Evolutionary conservation across 2,888 invertebrate genomes (phyloP).

Genomic region (Noctua fimbriata): DNA sequence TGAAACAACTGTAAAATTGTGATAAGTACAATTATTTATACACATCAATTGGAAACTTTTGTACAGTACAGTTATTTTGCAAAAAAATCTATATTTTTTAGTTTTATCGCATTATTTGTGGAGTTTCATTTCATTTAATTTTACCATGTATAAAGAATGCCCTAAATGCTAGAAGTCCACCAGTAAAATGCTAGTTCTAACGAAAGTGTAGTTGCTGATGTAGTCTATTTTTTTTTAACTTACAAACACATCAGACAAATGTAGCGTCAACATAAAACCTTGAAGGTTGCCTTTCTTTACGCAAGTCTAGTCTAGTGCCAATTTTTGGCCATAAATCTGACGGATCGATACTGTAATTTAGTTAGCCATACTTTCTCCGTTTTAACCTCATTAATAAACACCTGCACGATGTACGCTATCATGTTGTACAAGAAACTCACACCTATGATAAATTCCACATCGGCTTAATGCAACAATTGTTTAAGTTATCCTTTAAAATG

Average conservation of each 20-base stretch:
- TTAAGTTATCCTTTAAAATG: slow-evolving; percentile 17
- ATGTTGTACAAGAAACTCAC: slow-evolving; percentile 12
- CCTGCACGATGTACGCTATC: not conserved
- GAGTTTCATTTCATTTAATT: not conserved
- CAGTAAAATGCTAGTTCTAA: not conserved
- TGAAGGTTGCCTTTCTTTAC: slow-evolving; percentile 1
- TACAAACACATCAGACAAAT: not conserved
- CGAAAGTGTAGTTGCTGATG: not conserved
- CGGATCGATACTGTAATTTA: slow-evolving; percentile 11
- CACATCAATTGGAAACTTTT: not conserved
- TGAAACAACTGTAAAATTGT: slow-evolving; percentile 1
- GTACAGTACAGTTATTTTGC: not conserved
- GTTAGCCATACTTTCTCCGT: slow-evolving; percentile 15
- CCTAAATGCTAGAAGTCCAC: not conserved
- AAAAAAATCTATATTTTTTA: not conserved
- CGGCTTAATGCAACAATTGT: not conserved
- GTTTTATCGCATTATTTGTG: not conserved
- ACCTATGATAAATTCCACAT: slow-evolving; percentile 2
- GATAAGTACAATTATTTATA: not conserved
- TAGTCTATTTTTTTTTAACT: slow-evolving; percentile 1
- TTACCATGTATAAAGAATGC: not conserved
- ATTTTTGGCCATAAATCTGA: slow-evolving; percentile 9
- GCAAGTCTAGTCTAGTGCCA: slow-evolving; percentile 8
- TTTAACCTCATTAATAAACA: not conserved
- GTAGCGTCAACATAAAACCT: slow-evolving; percentile 3